Base-by-base conservation (phyloP, 2,888 invertebrate species). In the Agapetus fuscipes region DNA sequence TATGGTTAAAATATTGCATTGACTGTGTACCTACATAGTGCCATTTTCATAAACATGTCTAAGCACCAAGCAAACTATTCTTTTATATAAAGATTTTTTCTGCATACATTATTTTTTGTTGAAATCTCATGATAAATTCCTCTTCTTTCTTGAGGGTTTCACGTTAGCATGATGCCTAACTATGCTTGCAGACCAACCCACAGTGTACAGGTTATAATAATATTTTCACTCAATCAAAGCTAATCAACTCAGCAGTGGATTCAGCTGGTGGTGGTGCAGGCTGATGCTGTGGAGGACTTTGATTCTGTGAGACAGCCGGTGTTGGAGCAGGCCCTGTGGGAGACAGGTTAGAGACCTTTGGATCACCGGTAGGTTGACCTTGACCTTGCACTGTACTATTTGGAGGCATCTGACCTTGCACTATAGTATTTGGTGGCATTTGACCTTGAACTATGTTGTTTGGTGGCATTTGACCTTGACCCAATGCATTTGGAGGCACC, bases 161-260 rank as follows among this genome's bases (percentile, higher is more conserved):
- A n/a, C n/a, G n/a, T n/a, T n/a, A n/a, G n/a, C n/a, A n/a, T n/a
- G n/a, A n/a, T n/a, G n/a, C n/a, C n/a, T n/a, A n/a, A n/a, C n/a
- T n/a, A n/a, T n/a, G n/a, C n/a, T n/a, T n/a, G n/a, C n/a, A n/a
- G n/a, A n/a, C n/a, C n/a, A n/a, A n/a, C n/a, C n/a, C n/a, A n/a
- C n/a, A n/a, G n/a, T n/a, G n/a, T n/a, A n/a, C n/a, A n/a, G n/a
- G n/a, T n/a, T n/a, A n/a, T n/a, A n/a, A n/a, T n/a, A n/a, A n/a
- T n/a, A n/a, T n/a, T n/a, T n/a, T n/a, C n/a, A n/a, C 56, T 74
- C 70, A 87, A 67, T 87, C 87, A 52, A 88, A 88, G 56, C 80
- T 81, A 49, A 88, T 88, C 25, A 88, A 67, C 61, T 87, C 87
- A 11, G 82, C 86, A 2, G 84, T 84, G 17, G 49, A 40, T 32